Percentiles rank a stretch among this genome's conserved stretches.
Conservation (phyloP, 2,888 invertebrate species). For the Phorcus lineatus region DNA sequence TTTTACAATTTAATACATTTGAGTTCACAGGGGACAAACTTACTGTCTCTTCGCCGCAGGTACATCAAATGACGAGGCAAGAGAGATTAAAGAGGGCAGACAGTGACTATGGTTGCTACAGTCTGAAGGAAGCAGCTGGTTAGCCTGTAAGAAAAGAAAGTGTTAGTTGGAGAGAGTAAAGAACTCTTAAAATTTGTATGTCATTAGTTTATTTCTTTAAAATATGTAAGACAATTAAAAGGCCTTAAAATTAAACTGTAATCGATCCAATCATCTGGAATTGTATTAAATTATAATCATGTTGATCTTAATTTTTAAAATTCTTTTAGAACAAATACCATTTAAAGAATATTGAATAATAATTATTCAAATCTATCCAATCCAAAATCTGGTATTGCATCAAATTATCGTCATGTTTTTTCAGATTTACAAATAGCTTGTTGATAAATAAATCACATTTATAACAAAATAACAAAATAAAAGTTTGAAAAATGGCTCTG, state of each 20-base stretch:
- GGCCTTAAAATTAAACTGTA: neutral
- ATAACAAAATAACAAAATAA: neutral
- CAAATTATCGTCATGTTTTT: neutral
- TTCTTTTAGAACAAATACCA: no score
- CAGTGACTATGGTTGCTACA: constrained; percentile 89
- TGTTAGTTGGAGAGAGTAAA: no score
- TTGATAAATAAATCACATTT: neutral
- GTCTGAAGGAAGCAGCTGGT: constrained; percentile 86
- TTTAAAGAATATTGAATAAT: no score
- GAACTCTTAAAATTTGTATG: no score
- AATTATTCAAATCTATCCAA: no score
- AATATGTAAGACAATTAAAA: no score
- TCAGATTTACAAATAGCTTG: neutral
- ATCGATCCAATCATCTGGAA: neutral
- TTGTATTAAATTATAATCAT: neutral
- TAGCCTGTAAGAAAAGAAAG: constrained; percentile 69
- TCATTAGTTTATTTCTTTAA: neutral
- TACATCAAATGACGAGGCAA: constrained; percentile 83
- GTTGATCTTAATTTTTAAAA: no score
- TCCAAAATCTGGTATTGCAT: no score
- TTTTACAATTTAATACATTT: neutral
- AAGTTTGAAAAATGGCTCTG: neutral
- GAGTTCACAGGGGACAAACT: constrained; percentile 36
- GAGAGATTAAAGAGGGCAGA: constrained; percentile 87
- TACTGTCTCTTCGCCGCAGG: constrained; percentile 59